These are phyloP conservation scores for Cryptocheilus praepositus DNA, from an alignment of 2,888 invertebrate species.

Conservation along the genomic window DNA sequence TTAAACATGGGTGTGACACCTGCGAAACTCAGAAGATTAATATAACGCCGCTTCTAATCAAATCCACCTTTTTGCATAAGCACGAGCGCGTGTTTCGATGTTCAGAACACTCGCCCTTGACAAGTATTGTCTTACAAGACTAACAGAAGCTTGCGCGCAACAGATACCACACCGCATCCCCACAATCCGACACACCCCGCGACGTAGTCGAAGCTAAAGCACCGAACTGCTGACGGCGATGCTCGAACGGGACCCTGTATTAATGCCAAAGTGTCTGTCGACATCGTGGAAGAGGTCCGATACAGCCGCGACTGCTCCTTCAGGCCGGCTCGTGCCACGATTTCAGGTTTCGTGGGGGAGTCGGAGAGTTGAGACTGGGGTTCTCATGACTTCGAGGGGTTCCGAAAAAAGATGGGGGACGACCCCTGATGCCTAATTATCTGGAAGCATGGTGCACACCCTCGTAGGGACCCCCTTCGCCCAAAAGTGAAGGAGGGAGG, in stretches of 20 bases:
- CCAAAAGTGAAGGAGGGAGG: background rate
- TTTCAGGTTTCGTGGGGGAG: slow-evolving; percentile 57
- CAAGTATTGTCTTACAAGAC: too few relatives aligned
- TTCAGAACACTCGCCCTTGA: too few relatives aligned
- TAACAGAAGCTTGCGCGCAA: too few relatives aligned
- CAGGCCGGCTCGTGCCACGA: slow-evolving; percentile 60
- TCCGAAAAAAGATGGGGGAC: slow-evolving; percentile 43
- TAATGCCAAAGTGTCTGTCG: slow-evolving; percentile 6
- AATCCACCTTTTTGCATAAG: too few relatives aligned
- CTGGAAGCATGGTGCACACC: slow-evolving; percentile 57
- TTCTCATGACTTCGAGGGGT: slow-evolving; percentile 48
- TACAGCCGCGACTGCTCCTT: slow-evolving; percentile 10
- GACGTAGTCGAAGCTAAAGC: too few relatives aligned
- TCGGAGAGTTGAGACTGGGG: slow-evolving; percentile 37
- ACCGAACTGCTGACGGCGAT: too few relatives aligned
- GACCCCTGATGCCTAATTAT: slow-evolving; percentile 62
- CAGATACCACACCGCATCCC: too few relatives aligned
- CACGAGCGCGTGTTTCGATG: too few relatives aligned
- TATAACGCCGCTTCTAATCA: too few relatives aligned
- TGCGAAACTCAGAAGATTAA: too few relatives aligned
- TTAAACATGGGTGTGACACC: too few relatives aligned
- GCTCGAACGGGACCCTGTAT: background rate
- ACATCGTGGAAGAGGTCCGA: slow-evolving; percentile 10
- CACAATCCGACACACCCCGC: too few relatives aligned
- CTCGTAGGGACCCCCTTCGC: slow-evolving; percentile 46